Evolutionary conservation across 2,113 vertebrate genomes (phyloP).

Genomic region (Thermophis baileyi): DNA sequence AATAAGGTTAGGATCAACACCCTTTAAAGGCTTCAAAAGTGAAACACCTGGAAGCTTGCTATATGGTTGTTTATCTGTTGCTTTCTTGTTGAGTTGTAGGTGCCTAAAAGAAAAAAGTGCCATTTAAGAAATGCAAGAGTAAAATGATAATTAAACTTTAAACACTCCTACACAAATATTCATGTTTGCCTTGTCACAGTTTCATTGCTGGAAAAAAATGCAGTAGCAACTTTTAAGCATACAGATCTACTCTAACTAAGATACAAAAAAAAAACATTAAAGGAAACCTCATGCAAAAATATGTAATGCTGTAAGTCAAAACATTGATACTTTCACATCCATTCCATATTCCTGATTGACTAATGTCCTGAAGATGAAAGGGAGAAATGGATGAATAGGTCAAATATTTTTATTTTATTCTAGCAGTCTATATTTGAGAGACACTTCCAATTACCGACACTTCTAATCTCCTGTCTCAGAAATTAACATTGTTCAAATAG

Average conservation of each 20-base stretch:
- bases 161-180: neutral
- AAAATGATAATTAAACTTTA: neutral
- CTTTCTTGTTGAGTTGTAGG: constrained; percentile 89
- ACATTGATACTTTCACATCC: neutral
- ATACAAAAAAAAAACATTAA: neutral
- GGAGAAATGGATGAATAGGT: neutral
- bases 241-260: neutral
- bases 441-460: no score
- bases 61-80: constrained; percentile 86
- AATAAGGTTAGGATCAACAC: constrained; percentile 92
- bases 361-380: neutral
- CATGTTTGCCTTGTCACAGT: neutral
- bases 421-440: neutral
- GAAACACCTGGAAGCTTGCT: constrained; percentile 89
- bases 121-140: neutral
- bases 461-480: neutral
- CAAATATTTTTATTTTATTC: neutral
- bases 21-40: constrained; percentile 92
- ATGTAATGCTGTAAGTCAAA: neutral
- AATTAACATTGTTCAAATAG: neutral
- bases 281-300: neutral
- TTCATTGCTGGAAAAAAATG: neutral
- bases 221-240: neutral
- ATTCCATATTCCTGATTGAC: neutral
- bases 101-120: constrained; percentile 71